These are phyloP conservation scores for Forbesichthys agassizii DNA, from an alignment of 2,113 vertebrate species.

Conservation along the genomic window DNA sequence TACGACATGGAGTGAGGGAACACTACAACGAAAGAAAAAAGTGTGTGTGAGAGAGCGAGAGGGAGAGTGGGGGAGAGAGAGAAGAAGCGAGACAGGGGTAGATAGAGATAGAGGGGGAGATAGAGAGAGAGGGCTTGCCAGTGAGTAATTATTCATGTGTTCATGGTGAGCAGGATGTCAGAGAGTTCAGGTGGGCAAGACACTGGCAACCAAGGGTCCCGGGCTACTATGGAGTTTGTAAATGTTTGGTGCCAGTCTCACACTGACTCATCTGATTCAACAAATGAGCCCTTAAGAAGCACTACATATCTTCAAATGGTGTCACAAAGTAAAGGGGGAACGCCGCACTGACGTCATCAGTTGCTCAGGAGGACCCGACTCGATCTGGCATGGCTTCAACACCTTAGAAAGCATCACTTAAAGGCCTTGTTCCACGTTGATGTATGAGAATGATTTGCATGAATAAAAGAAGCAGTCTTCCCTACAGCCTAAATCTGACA, in stretches of 20 bases:
- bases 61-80: conserved; percentile 19
- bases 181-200: conserved; percentile 49
- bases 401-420: not conserved
- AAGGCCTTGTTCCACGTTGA: not conserved
- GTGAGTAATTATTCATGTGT: conserved; percentile 35
- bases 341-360: not conserved
- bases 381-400: not conserved
- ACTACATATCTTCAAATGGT: conserved; percentile 27
- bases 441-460: no score
- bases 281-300: conserved; percentile 13
- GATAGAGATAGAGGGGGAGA: not conserved
- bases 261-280: conserved; percentile 38
- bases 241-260: conserved; percentile 33
- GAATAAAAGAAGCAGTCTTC: no score
- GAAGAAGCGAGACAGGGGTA: conserved; percentile 4
- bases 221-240: conserved; percentile 10
- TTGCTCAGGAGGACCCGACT: not conserved
- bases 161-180: conserved; percentile 43
- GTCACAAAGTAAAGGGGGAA: not conserved
- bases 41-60: conserved; percentile 12
- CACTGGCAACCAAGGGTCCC: conserved; percentile 5
- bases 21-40: conserved; percentile 29
- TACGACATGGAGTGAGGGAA: conserved; percentile 47
- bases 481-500: no score
- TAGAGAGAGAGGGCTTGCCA: conserved; percentile 25